These are phyloP conservation scores for Rallus crepitans DNA, from an alignment of 2,797 vertebrate genomes.

Conservation along the genomic window DNA sequence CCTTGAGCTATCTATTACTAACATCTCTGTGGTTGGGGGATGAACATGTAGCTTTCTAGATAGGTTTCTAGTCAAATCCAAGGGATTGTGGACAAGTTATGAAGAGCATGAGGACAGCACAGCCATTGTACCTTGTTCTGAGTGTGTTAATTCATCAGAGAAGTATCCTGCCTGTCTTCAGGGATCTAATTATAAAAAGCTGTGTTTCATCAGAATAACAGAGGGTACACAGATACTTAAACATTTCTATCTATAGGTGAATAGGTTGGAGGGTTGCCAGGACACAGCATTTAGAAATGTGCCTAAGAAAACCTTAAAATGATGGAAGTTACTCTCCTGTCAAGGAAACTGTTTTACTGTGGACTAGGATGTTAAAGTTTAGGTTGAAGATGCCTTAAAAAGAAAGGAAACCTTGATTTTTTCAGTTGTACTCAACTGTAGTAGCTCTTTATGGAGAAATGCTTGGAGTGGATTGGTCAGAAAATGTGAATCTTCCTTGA, in stretches of 20 bases:
- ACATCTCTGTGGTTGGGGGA: not conserved
- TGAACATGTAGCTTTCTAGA: not conserved
- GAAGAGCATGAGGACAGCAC: not conserved
- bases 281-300: not conserved
- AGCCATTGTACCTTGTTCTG: not conserved
- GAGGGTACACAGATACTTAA: not conserved
- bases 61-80: not conserved
- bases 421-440: not conserved
- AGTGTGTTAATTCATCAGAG: not conserved
- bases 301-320: not conserved
- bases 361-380: not conserved
- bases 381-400: not conserved
- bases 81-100: not conserved
- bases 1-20: rapidly evolving
- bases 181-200: not conserved
- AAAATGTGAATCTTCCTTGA: not conserved
- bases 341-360: not conserved
- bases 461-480: not conserved
- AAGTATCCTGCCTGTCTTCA: not conserved
- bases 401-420: not conserved
- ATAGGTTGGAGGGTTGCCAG: not conserved
- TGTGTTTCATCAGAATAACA: not conserved
- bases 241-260: not conserved
- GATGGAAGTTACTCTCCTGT: not conserved
- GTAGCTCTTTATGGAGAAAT: not conserved